Conservation (phyloP, 2,113 vertebrate species). For the Poeciliopsis prolifica region DNA sequence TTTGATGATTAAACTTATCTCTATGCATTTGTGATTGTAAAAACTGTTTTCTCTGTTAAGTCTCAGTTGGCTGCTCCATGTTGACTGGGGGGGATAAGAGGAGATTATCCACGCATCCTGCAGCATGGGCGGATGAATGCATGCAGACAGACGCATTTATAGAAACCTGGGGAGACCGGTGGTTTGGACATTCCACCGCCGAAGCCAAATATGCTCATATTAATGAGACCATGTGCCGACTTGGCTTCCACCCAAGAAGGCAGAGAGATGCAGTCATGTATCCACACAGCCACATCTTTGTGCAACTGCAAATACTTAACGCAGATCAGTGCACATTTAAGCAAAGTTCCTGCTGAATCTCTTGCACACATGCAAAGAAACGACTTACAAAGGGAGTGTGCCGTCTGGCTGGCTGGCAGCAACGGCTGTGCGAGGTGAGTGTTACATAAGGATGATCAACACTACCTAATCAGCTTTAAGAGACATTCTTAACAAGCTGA, state of each 20-base stretch:
- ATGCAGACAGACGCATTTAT: conserved; percentile 5
- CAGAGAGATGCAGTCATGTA: conserved; percentile 17
- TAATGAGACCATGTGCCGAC: conserved; percentile 16
- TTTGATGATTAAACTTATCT: conserved; percentile 32
- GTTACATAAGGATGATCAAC: conserved; percentile 75
- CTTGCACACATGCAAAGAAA: conserved; percentile 5
- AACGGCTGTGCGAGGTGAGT: conserved; percentile 63
- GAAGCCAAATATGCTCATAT: conserved; percentile 26
- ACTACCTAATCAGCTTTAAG: conserved; percentile 77
- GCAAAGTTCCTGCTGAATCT: conserved; percentile 44
- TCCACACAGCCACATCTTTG: background rate
- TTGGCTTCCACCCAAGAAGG: conserved; percentile 36
- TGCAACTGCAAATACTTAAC: conserved; percentile 22
- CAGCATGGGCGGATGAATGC: conserved; percentile 6
- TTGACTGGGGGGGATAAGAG: conserved; percentile 41
- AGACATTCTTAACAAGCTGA: conserved; percentile 76
- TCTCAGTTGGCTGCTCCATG: conserved; percentile 40
- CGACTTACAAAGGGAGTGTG: conserved; percentile 35
- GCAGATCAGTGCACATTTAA: conserved; percentile 43
- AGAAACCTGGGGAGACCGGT: conserved; percentile 23
- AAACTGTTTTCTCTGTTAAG: background rate
- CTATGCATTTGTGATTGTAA: conserved; percentile 8
- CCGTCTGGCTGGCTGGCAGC: conserved; percentile 33
- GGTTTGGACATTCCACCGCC: conserved; percentile 33
- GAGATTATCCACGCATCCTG: conserved; percentile 48